phyloP scores from a whole-genome alignment of 2,113 vertebrate genomes.

The Empidonax alnorum region DNA sequence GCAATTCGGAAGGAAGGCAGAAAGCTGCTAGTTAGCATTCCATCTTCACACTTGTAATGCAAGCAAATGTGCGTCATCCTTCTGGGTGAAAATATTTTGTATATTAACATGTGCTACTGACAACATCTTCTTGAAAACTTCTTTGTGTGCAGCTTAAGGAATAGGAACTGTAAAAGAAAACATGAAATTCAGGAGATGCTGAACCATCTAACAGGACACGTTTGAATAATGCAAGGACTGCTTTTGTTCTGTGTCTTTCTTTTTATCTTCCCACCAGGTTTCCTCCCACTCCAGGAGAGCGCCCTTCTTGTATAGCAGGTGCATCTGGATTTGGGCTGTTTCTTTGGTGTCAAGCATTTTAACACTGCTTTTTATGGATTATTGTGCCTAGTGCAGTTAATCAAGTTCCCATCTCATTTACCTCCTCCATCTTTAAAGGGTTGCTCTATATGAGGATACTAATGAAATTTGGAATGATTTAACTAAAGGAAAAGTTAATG shows the following conservation, averaged over 20 bases:
- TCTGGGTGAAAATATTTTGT: not conserved
- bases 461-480: constrained; percentile 21
- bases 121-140: not conserved
- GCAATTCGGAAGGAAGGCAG: not conserved
- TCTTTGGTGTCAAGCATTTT: not conserved
- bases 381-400: not conserved
- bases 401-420: not conserved
- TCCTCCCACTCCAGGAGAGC: not conserved
- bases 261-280: constrained; percentile 3
- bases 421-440: not conserved
- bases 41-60: constrained; percentile 21
- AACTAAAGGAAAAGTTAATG: constrained; percentile 13
- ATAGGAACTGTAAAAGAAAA: not conserved
- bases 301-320: not conserved
- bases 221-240: not conserved
- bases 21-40: constrained; percentile 18
- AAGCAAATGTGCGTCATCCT: not conserved
- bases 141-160: not conserved
- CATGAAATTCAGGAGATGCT: not conserved
- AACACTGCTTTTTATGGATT: not conserved
- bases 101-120: not conserved
- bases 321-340: constrained; percentile 5
- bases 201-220: not conserved
- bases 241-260: not conserved
- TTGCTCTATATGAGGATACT: not conserved